Percentiles rank a stretch among this genome's conserved stretches.
These are phyloP conservation scores for Rhadinocentrus ornatus DNA, from an alignment of 2,797 vertebrate genomes.

Conservation along the genomic window DNA sequence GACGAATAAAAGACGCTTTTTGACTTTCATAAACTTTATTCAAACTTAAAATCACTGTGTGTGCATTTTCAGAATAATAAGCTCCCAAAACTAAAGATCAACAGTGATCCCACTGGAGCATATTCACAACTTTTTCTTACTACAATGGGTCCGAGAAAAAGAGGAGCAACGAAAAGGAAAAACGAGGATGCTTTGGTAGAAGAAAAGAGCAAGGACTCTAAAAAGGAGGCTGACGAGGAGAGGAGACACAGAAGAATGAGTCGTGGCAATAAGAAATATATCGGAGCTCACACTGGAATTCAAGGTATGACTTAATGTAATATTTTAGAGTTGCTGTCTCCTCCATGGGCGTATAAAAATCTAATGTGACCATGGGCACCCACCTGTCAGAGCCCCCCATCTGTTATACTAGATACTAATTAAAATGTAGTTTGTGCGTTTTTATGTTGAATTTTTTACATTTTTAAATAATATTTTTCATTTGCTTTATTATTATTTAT, in stretches of 20 bases:
- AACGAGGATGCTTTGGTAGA: constrained; percentile 33
- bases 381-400: not conserved
- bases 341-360: not conserved
- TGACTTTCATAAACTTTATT: constrained; percentile 68
- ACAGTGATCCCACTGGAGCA: not conserved
- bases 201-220: not conserved
- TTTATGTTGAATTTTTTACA: too few relatives aligned
- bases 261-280: constrained; percentile 70
- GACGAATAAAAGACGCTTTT: constrained; percentile 49
- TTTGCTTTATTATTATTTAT: too few relatives aligned
- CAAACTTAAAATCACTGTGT: not conserved
- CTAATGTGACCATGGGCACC: not conserved
- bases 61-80: too few relatives aligned
- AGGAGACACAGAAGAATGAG: constrained; percentile 20
- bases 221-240: constrained; percentile 27
- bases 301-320: constrained; percentile 62
- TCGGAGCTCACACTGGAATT: constrained; percentile 83
- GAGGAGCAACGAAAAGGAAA: constrained; percentile 53
- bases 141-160: constrained; percentile 70
- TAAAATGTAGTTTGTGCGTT: too few relatives aligned
- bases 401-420: too few relatives aligned
- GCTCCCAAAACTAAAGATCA: not conserved
- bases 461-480: too few relatives aligned
- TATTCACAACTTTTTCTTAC: not conserved
- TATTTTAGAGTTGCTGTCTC: not conserved